Evolutionary conservation across 2,113 vertebrate genomes (phyloP).

Genomic region (Neolamprologus variostigma): DNA sequence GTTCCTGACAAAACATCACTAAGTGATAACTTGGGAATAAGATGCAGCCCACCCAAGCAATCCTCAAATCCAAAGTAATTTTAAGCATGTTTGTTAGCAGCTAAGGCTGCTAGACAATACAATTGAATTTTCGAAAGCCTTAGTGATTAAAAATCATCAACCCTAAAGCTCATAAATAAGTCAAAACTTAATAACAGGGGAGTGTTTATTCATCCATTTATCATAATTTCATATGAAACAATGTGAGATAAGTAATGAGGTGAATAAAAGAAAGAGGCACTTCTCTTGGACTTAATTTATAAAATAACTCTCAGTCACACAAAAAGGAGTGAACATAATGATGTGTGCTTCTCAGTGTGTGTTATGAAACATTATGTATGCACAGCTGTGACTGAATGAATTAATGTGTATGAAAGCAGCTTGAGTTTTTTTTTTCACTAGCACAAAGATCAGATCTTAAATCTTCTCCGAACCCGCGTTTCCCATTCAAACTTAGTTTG

Average conservation of each 20-base stretch:
- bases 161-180: background rate
- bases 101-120: background rate
- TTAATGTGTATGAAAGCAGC: background rate
- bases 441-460: background rate
- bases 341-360: background rate
- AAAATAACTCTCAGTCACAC: background rate
- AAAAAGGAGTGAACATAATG: background rate
- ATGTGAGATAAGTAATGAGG: background rate
- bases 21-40: background rate
- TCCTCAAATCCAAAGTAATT: background rate
- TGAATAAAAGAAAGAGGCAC: background rate
- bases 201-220: background rate
- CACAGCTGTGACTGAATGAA: background rate
- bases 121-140: background rate
- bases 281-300: background rate
- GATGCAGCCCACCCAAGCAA: background rate
- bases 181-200: background rate
- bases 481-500: background rate
- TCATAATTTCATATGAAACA: background rate
- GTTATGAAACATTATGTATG: background rate
- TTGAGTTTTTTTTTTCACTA: background rate
- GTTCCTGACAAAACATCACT: fast-evolving
- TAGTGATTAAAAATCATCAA: background rate
- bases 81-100: background rate
- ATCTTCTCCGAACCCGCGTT: background rate